These are phyloP conservation scores for Argya squamiceps DNA, from an alignment of 2,797 vertebrate genomes.

Conservation along the genomic window DNA sequence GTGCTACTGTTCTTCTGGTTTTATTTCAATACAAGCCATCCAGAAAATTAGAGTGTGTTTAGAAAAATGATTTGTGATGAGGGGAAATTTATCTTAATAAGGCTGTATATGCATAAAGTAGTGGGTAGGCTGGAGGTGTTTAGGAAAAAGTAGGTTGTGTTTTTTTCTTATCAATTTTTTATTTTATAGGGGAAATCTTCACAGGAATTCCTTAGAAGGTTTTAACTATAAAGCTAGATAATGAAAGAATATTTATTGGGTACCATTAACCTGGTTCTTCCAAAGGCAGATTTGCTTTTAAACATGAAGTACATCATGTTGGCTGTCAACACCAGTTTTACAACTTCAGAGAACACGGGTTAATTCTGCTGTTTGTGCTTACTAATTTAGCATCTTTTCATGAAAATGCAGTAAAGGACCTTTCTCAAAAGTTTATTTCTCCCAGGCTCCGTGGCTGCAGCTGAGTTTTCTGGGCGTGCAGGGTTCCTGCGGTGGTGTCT, in stretches of 20 bases:
- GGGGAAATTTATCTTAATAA: neutral
- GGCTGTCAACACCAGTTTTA: neutral
- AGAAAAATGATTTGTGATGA: neutral
- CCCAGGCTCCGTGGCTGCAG: rapidly evolving
- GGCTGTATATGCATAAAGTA: neutral
- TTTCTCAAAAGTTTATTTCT: neutral
- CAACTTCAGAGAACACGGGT: neutral
- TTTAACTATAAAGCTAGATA: constrained; percentile 1
- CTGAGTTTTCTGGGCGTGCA: rapidly evolving
- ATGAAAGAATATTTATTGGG: neutral
- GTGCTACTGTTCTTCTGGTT: neutral
- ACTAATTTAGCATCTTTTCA: neutral
- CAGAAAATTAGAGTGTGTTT: neutral
- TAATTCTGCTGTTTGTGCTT: neutral
- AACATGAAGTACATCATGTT: neutral
- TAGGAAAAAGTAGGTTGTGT: neutral
- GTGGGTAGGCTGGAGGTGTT: neutral
- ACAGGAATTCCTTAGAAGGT: neutral
- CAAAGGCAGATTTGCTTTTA: constrained; percentile 18
- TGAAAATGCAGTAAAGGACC: neutral
- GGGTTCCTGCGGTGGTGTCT: rapidly evolving
- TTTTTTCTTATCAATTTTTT: neutral
- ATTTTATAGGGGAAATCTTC: neutral
- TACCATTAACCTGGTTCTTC: neutral
- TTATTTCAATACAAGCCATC: neutral